phyloP scores from a whole-genome alignment of 2,113 vertebrate genomes.

The Labrus mixtus region DNA sequence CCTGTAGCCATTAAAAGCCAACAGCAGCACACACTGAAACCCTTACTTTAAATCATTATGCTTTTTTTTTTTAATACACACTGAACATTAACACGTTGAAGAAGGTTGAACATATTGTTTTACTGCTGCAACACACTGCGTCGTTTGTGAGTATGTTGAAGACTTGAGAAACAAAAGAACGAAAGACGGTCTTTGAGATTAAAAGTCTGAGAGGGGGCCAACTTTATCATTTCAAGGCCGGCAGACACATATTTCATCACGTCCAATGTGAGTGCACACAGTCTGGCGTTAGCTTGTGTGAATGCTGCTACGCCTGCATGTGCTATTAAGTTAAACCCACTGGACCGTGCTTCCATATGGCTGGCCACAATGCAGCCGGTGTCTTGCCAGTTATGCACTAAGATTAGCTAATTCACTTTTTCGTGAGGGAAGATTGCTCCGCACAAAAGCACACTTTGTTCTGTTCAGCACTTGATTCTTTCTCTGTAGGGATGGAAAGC shows the following conservation, averaged over 20 bases:
- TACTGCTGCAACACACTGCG: neutral
- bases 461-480: slow-evolving; percentile 39
- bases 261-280: slow-evolving; percentile 1
- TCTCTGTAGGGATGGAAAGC: slow-evolving; percentile 28
- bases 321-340: slow-evolving; percentile 65
- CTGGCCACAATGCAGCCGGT: slow-evolving; percentile 30
- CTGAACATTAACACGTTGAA: neutral
- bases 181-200: slow-evolving; percentile 5
- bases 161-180: neutral
- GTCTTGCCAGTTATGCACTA: slow-evolving; percentile 54
- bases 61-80: too few relatives aligned
- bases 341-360: slow-evolving; percentile 49
- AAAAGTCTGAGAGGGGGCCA: slow-evolving; percentile 12
- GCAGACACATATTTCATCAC: slow-evolving; percentile 26
- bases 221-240: slow-evolving; percentile 37
- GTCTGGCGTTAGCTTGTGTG: slow-evolving; percentile 3
- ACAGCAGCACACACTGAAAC: too few relatives aligned
- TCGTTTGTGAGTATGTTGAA: neutral
- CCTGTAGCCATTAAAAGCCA: too few relatives aligned
- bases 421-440: slow-evolving; percentile 32
- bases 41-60: too few relatives aligned
- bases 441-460: slow-evolving; percentile 50
- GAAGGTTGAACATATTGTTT: neutral
- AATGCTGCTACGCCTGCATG: slow-evolving; percentile 2
- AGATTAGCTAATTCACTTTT: slow-evolving; percentile 57